Evolutionary conservation across 2,113 vertebrate species (phyloP), one percentile per base, ranked within the genome.

Genomic region (Mormyrus iriodes): DNA sequence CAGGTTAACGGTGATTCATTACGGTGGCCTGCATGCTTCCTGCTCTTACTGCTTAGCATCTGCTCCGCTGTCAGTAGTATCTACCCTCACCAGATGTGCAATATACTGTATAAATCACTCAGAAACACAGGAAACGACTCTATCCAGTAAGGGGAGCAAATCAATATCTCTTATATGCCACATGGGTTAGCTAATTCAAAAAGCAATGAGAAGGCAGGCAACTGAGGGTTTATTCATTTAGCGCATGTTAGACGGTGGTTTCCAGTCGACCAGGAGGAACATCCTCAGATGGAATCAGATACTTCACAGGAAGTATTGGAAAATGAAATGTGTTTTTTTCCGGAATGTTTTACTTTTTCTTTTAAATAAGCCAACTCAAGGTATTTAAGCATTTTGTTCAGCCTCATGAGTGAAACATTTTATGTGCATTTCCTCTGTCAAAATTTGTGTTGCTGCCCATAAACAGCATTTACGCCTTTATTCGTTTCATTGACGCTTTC

Each of bases 1-100:
- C 21, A 86, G 90, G 53, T 85, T 85, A 88, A 53, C 73, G 52
- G 76, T 85, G 65, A 90, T 88, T 46, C 88, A 69, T 89, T 88
- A 39, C 31, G 17, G 58, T 55, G 88, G 89, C 42, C 85, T 87
- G 35, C 76, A 44, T 51, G 86, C 76, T 86, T 88, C 69, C 88
- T 82, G 73, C 69, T 51, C 73, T 88, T 31, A 21, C n/a, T 82
- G 35, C 73, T 88, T 82, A 88, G 51, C 46, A 31, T 82, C 88
- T 83, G 46, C 42, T 35, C n/a, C 0, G 10, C 69, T n/a, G 69
- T 87, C 73, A 82, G 69, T 79, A 58, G 27, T 51, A 61, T 86
- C 88, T 69, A 88, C 58, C 5, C 51, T 73, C 48, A 52, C 69
- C 69, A 46, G 49, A 73, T 88, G 44, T 53, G 17, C 69, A 53